Evolutionary conservation across 2,888 invertebrate genomes (phyloP).

Genomic region (Choristoneura rosaceana): DNA sequence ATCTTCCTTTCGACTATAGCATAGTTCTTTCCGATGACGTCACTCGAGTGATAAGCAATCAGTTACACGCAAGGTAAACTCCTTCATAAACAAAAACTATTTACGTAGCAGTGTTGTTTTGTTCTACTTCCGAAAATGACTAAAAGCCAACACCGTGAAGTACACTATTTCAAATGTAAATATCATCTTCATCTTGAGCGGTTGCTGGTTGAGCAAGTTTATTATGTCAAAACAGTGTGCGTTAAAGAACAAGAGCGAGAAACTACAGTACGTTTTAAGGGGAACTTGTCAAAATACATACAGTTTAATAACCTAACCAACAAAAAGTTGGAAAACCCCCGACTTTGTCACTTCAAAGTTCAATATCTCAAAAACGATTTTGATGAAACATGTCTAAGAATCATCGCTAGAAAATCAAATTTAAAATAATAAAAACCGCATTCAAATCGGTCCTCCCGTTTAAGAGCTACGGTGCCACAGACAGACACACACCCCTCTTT

Average conservation of each 20-base stretch:
- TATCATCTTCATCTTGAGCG: slow-evolving; percentile 8
- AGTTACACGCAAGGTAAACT: slow-evolving; percentile 23
- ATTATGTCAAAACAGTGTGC: slow-evolving; percentile 7
- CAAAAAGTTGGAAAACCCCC: no score
- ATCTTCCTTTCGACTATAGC: slow-evolving; percentile 10
- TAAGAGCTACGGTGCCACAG: no score
- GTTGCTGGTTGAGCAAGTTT: slow-evolving; percentile 11
- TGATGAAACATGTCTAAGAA: no score
- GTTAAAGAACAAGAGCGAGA: not conserved
- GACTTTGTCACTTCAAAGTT: no score
- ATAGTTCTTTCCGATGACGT: slow-evolving; percentile 29
- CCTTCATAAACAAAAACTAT: slow-evolving; percentile 33
- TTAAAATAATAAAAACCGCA: no score
- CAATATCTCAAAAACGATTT: no score
- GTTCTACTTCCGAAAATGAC: slow-evolving; percentile 20
- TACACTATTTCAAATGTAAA: slow-evolving; percentile 23
- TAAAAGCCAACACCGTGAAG: slow-evolving; percentile 17
- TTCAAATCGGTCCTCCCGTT: no score
- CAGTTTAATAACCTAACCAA: no score
- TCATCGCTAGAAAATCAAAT: no score
- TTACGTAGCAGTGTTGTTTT: slow-evolving; percentile 19
- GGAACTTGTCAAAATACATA: no score
- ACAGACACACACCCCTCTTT: no score
- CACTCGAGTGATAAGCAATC: slow-evolving; percentile 36
- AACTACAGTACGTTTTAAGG: not conserved